Conservation (phyloP, 2,888 invertebrate species). For the Exocentrus adspersus region DNA sequence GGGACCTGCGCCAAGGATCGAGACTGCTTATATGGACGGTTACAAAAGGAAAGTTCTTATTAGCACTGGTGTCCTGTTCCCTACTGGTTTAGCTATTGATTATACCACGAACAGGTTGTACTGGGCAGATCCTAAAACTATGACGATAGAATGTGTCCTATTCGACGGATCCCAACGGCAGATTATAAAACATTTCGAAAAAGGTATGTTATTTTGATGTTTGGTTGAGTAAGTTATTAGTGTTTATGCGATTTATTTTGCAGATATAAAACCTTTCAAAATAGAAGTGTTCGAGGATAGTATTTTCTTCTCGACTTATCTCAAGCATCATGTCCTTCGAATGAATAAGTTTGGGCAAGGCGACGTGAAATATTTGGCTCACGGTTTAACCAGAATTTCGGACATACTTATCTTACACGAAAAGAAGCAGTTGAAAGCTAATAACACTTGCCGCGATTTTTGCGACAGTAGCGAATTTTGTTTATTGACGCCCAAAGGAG, state of each 20-base stretch:
- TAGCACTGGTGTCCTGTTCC: constrained; percentile 73
- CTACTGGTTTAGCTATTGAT: constrained; percentile 80
- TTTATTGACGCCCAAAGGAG: constrained; percentile 58
- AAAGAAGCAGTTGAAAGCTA: constrained; percentile 68
- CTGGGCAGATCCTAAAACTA: constrained; percentile 85
- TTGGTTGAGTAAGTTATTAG: neutral
- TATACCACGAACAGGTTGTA: constrained; percentile 79
- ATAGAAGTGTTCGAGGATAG: constrained; percentile 80
- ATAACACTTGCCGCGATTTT: constrained; percentile 70
- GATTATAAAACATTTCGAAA: constrained; percentile 68
- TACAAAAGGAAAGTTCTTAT: constrained; percentile 64
- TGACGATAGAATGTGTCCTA: constrained; percentile 74
- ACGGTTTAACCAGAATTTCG: constrained; percentile 68
- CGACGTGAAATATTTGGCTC: constrained; percentile 67
- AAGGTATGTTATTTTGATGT: constrained; percentile 56
- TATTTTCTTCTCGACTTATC: constrained; percentile 74
- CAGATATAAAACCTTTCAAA: constrained; percentile 73
- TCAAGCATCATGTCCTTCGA: constrained; percentile 70
- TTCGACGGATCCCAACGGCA: constrained; percentile 76
- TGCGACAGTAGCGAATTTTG: constrained; percentile 75
- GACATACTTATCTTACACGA: constrained; percentile 76
- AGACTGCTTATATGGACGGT: constrained; percentile 75
- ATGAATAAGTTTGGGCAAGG: constrained; percentile 75
- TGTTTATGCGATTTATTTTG: constrained; percentile 48
- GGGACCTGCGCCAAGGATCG: constrained; percentile 72